Base-by-base conservation (phyloP, 2,113 vertebrate genomes). In the Callorhinus ursinus region DNA sequence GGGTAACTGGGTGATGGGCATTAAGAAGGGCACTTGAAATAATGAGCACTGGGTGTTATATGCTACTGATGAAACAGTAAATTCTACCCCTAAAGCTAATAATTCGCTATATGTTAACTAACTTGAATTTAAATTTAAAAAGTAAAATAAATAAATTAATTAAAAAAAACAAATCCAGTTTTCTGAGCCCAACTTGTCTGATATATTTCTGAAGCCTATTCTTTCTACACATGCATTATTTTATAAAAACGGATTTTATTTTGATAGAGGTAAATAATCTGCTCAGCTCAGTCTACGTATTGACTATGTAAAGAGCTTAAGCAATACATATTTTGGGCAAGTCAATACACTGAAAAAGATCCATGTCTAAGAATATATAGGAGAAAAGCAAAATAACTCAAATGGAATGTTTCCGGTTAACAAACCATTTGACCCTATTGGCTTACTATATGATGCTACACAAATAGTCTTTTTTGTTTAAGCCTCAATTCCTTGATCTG, bases 361-460 rank as follows among this genome's bases (percentile, higher is more conserved):
- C 9, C 46, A 76, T 21, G 24, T 79, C 24, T 67, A 81, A 92
- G 24, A 89, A 49, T 28, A 42, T 16, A 57, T 2, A 26, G 15
- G 81, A 61, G 24, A 85, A 96, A 95, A 95, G 42, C 55, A 92
- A 84, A 86, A 63, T 31, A 81, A 82, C 14, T 80, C 51, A 89
- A 5, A 51, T 69, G 11, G 2, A 89, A 82, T 82, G 42, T 36
- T 93, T 83, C 65, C 83, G 4, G 13, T 51, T 81, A 89, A 94
- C 16, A 93, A 91, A 61, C 19, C 5, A 69, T 61, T 67, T 65
- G 61, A 84, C 0, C 7, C 24, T 76, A n/a, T 0, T 55, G 46
- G 86, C 59, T 84, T 5, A 90, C 7, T 84, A 31, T 21, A 42
- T 76, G 12, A 83, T 85, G 11, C 21, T 77, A 76, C 24, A 76